phyloP scores from a whole-genome alignment of 1,140 invertebrate genomes.

The Diachasmimorpha longicaudata region DNA sequence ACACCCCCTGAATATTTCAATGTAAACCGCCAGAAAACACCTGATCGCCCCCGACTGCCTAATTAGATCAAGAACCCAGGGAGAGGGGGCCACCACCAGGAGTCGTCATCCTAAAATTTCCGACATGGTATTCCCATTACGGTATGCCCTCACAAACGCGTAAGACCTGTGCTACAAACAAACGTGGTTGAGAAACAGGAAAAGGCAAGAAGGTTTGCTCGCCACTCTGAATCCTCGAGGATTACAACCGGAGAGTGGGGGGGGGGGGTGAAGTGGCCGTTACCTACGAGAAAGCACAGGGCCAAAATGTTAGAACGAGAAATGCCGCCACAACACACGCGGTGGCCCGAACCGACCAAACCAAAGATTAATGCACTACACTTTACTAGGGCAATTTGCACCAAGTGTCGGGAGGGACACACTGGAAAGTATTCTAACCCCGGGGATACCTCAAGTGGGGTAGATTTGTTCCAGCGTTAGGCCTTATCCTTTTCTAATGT shows the following conservation, averaged over 20 bases:
- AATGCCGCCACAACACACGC: constrained; percentile 48
- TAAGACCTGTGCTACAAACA: background rate
- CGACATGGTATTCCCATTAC: constrained; percentile 49
- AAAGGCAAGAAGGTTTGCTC: background rate
- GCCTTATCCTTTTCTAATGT: background rate
- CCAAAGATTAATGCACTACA: constrained; percentile 63
- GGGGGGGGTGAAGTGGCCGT: constrained; percentile 23
- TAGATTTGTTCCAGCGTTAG: constrained; percentile 22
- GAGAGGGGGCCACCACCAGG: background rate
- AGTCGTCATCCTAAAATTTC: background rate
- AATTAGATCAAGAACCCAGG: background rate
- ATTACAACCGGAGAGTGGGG: constrained; percentile 27
- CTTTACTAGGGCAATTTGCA: constrained; percentile 60
- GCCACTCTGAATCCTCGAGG: background rate
- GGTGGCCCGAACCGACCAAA: constrained; percentile 48
- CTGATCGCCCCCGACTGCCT: background rate
- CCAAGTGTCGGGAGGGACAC: constrained; percentile 45
- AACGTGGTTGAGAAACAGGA: constrained; percentile 23
- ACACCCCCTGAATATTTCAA: background rate
- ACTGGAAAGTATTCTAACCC: constrained; percentile 15
- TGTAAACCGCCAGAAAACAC: background rate
- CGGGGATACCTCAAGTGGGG: constrained; percentile 30
- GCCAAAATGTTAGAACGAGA: constrained; percentile 37
- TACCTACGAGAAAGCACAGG: constrained; percentile 15
- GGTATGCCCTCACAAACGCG: constrained; percentile 7